A percentile compares a stretch with the other conserved stretches of the same genome.
Evolutionary conservation across 2,113 vertebrate species (phyloP).

Genomic region (Alethe castanea): DNA sequence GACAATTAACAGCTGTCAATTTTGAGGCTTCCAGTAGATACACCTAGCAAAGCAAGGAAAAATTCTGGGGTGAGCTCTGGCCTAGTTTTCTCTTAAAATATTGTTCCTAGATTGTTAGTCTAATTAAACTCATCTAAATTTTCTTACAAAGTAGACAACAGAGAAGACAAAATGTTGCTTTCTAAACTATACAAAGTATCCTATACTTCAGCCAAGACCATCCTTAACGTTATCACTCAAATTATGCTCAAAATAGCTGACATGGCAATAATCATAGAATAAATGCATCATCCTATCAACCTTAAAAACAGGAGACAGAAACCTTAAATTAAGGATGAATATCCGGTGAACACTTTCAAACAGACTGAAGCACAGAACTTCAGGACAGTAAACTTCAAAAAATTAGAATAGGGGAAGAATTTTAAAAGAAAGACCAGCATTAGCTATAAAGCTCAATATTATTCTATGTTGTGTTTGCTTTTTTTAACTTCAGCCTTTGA

Average conservation of each 20-base stretch:
- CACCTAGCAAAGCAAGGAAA: neutral
- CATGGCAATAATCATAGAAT: neutral
- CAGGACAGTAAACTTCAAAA: neutral
- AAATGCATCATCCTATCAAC: neutral
- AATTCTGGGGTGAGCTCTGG: neutral
- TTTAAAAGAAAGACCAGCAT: neutral
- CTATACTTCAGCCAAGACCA: neutral
- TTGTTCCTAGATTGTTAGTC: neutral
- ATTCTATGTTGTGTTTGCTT: rapidly evolving
- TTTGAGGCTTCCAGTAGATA: neutral
- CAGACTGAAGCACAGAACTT: neutral
- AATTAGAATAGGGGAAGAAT: neutral
- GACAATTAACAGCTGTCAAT: neutral
- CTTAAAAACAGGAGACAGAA: neutral
- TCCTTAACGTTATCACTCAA: neutral
- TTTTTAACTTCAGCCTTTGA: neutral
- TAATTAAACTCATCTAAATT: neutral
- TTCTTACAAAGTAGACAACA: neutral
- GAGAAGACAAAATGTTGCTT: neutral
- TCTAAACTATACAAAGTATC: neutral
- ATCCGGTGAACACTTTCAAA: neutral
- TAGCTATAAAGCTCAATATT: neutral
- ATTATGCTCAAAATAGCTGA: neutral
- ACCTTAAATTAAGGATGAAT: neutral
- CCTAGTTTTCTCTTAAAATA: neutral